Base-by-base conservation (phyloP, 2,113 vertebrate species). In the Ahaetulla prasina region DNA sequence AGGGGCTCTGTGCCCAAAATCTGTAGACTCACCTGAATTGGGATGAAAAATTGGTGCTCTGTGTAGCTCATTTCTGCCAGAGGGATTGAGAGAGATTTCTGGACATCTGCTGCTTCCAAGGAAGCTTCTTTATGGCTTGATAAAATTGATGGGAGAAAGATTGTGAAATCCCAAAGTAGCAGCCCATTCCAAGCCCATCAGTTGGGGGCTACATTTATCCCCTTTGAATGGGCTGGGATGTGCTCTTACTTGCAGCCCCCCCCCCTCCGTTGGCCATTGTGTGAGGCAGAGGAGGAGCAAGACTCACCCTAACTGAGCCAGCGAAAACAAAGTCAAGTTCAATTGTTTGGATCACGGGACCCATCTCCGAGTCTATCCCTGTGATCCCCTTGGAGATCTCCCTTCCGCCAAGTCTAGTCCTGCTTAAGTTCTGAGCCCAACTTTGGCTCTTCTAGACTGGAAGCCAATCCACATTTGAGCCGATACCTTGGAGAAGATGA, bases 71-170 rank as follows among this genome's bases (percentile, higher is more conserved):
- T n/a, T 74, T 85, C 14, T 63, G 60, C 27, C 27, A 63, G 60
- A 63, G 27, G 11, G 50, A 45, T 1, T 22, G 14, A 43, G 35
- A 14, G 50, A 27, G 14, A 27, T 11, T 8, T 8, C 11, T 8
- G 6, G 8, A 35, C 1, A 1, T 20, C 52, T 30, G 50, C 27
- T 25, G 49, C 0, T 0, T 80, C 8, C 45, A 22, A 8, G n/a
- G 89, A 52, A 86, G 49, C 30, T n/a, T 3, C 53, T 74, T 45
- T 0, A 0, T 0, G 30, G 45, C 63, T 57, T 86, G 49, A 92
- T 1, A 10, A 39, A 25, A 20, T 0, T 0, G 43, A 89, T 9
- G 16, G 23, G 91, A 54, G 63, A 49, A 49, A 35, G 57, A 5
- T 11, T 49, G 25, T 60, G 47, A 20, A 16, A 4, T 89, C 45